Conservation (phyloP, 2,888 invertebrate genomes). For the Melanchra persicariae region DNA sequence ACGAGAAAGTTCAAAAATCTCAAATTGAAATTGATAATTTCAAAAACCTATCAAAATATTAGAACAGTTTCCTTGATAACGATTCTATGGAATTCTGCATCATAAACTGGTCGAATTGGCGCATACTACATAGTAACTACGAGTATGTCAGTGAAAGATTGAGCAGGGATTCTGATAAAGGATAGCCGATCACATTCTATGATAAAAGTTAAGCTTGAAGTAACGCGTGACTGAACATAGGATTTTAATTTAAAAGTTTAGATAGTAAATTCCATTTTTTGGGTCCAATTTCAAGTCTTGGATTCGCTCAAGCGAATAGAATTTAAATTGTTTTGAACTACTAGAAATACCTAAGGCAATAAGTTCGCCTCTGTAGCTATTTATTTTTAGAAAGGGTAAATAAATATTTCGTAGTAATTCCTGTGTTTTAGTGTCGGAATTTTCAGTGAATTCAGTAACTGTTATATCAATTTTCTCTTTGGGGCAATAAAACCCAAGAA, state of each 20-base stretch:
- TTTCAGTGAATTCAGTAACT: neutral
- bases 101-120: neutral
- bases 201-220: conserved; percentile 13
- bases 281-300: neutral
- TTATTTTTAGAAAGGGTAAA: neutral
- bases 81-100: neutral
- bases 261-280: neutral
- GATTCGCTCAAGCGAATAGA: neutral
- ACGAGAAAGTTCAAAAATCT: neutral
- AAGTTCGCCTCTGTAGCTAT: neutral
- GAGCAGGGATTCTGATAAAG: conserved; percentile 10
- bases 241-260: neutral
- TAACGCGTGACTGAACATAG: conserved; percentile 13
- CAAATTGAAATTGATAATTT: neutral
- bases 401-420: neutral
- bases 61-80: neutral
- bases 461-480: neutral
- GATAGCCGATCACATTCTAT: conserved; percentile 4
- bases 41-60: neutral
- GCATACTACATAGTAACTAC: conserved; percentile 15
- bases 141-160: conserved; percentile 37
- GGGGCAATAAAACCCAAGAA: neutral
- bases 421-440: neutral
- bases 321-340: neutral
- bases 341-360: neutral